These are phyloP conservation scores for Mergus octosetaceus DNA, from an alignment of 2,797 vertebrate species.

Conservation along the genomic window DNA sequence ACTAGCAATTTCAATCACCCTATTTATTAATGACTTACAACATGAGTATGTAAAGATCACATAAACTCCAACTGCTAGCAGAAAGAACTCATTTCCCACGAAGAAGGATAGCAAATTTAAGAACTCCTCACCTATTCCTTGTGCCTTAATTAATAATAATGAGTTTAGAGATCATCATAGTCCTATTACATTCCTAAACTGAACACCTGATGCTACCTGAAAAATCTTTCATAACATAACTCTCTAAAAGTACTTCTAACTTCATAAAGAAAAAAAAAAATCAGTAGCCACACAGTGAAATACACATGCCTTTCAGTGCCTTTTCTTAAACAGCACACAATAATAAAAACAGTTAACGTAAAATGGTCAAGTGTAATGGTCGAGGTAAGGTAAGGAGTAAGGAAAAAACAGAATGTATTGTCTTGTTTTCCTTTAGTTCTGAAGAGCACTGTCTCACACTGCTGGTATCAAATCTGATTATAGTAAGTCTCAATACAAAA, in stretches of 20 bases:
- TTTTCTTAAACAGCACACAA: not conserved
- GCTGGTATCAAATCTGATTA: not conserved
- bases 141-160: not conserved
- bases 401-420: not conserved
- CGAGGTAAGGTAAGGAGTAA: not conserved
- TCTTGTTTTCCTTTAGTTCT: not conserved
- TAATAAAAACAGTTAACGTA: not conserved
- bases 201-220: not conserved
- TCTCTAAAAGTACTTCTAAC: not conserved
- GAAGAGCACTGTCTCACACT: not conserved
- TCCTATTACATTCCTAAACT: not conserved
- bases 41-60: slow-evolving; percentile 9
- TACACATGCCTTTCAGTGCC: not conserved
- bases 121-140: not conserved
- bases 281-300: not conserved
- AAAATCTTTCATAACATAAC: not conserved
- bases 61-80: not conserved
- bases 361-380: not conserved
- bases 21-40: not conserved
- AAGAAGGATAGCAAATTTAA: not conserved
- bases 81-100: not conserved
- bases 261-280: not conserved
- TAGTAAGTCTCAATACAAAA: not conserved
- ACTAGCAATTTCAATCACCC: not conserved
- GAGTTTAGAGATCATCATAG: not conserved